Percentiles rank a stretch among this genome's conserved stretches.
Evolutionary conservation across 2,797 vertebrate genomes (phyloP).

Genomic region (Coregonus sp.): DNA sequence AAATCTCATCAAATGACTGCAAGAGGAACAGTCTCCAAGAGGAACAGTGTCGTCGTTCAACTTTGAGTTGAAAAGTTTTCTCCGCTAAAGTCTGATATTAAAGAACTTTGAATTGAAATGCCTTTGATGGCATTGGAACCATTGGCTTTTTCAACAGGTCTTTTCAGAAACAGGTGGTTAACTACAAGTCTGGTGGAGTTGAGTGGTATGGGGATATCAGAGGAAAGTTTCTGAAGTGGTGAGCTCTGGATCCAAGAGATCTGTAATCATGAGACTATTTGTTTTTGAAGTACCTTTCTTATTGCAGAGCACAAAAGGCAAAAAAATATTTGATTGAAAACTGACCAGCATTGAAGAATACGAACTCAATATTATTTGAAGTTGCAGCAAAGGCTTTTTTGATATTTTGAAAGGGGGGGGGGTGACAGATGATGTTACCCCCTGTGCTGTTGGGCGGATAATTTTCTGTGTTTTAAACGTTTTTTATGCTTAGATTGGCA

Average conservation of each 20-base stretch:
- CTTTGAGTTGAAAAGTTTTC: conserved; percentile 60
- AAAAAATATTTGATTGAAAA: conserved; percentile 39
- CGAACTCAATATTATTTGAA: conserved; percentile 75
- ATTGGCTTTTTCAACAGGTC: conserved; percentile 79
- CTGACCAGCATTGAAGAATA: conserved; percentile 74
- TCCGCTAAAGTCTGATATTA: conserved; percentile 64
- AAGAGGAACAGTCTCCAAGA: conserved; percentile 32
- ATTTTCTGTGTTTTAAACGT: conserved; percentile 66
- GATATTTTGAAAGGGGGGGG: conserved; percentile 68
- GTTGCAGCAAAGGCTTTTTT: conserved; percentile 72
- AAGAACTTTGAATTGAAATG: conserved; percentile 67
- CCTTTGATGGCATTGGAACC: conserved; percentile 65
- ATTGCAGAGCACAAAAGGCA: no score
- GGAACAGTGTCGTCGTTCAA: conserved; percentile 47
- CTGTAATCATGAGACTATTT: conserved; percentile 50
- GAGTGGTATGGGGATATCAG: conserved; percentile 75
- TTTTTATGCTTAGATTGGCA: conserved; percentile 75
- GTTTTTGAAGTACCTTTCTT: no score
- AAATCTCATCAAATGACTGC: conserved; percentile 41
- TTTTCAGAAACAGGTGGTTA: conserved; percentile 72
- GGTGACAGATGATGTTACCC: conserved; percentile 39
- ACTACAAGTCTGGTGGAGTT: conserved; percentile 54
- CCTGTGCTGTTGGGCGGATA: conserved; percentile 71
- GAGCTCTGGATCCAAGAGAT: conserved; percentile 80
- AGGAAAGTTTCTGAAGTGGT: conserved; percentile 66